These are phyloP conservation scores for Labeo catla DNA, from an alignment of 2,113 vertebrate genomes.

Conservation along the genomic window DNA sequence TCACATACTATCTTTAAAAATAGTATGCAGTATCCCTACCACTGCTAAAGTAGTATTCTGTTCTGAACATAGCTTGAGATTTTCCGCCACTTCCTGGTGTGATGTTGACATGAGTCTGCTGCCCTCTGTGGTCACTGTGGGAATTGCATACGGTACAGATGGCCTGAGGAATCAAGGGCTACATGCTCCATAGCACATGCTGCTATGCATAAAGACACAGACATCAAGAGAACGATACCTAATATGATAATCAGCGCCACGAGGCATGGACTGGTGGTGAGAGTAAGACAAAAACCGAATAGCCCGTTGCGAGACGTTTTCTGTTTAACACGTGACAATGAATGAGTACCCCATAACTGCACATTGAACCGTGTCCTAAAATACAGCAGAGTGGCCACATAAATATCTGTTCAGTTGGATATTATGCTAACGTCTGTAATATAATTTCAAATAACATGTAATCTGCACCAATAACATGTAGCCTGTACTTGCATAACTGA, in stretches of 20 bases:
- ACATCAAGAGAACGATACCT: conserved; percentile 71
- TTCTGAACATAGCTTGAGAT: neutral
- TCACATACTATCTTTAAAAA: neutral
- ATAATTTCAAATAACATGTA: conserved; percentile 44
- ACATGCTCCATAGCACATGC: conserved; percentile 78
- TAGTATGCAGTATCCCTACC: neutral
- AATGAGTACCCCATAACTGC: conserved; percentile 53
- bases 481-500: conserved; percentile 71
- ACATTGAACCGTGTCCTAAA: conserved; percentile 70
- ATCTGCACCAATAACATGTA: conserved; percentile 70
- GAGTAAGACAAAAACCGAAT: conserved; percentile 9
- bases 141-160: conserved; percentile 68
- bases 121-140: conserved; percentile 57
- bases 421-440: conserved; percentile 64
- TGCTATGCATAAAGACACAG: conserved; percentile 73
- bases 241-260: conserved; percentile 67
- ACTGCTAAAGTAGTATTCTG: neutral
- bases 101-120: conserved; percentile 4
- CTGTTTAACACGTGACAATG: conserved; percentile 73
- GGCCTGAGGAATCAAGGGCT: conserved; percentile 62
- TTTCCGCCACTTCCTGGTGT: neutral
- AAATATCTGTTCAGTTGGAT: conserved; percentile 59
- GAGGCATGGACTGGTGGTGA: conserved; percentile 66
- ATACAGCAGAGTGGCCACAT: conserved; percentile 73
- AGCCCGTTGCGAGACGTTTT: conserved; percentile 68